Conservation (phyloP, 2,888 invertebrate genomes). For the Rhingia campestris region DNA sequence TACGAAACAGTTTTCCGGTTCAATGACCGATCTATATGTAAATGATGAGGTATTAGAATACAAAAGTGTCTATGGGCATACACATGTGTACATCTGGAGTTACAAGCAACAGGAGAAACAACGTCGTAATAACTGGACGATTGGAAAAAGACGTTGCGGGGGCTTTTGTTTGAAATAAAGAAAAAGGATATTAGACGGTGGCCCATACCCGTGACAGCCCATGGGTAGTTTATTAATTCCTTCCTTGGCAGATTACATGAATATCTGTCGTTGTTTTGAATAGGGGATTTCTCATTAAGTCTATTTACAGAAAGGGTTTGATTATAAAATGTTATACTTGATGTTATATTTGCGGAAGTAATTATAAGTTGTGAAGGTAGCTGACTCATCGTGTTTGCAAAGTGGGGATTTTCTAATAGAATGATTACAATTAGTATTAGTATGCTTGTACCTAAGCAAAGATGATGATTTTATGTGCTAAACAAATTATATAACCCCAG, state of each 20-base stretch:
- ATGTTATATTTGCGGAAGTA: slow-evolving; percentile 71
- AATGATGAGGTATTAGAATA: slow-evolving; percentile 48
- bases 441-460: too few relatives aligned
- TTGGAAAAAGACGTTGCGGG: slow-evolving; percentile 48
- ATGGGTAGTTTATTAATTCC: slow-evolving; percentile 49
- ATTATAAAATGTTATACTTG: slow-evolving; percentile 52
- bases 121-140: slow-evolving; percentile 61
- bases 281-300: slow-evolving; percentile 64
- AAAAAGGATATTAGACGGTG: slow-evolving; percentile 57
- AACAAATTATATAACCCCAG: too few relatives aligned
- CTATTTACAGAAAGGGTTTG: slow-evolving; percentile 68
- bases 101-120: slow-evolving; percentile 67
- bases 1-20: slow-evolving; percentile 72
- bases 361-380: slow-evolving; percentile 48
- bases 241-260: slow-evolving; percentile 59
- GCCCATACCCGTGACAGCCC: slow-evolving; percentile 18
- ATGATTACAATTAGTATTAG: too few relatives aligned
- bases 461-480: too few relatives aligned
- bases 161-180: slow-evolving; percentile 53
- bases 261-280: slow-evolving; percentile 33
- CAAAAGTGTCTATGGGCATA: not conserved
- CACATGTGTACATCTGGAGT: not conserved
- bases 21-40: slow-evolving; percentile 71
- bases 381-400: too few relatives aligned
- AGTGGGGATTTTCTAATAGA: too few relatives aligned